phyloP scores from a whole-genome alignment of 2,888 invertebrate species.

The Mythimna albipuncta region DNA sequence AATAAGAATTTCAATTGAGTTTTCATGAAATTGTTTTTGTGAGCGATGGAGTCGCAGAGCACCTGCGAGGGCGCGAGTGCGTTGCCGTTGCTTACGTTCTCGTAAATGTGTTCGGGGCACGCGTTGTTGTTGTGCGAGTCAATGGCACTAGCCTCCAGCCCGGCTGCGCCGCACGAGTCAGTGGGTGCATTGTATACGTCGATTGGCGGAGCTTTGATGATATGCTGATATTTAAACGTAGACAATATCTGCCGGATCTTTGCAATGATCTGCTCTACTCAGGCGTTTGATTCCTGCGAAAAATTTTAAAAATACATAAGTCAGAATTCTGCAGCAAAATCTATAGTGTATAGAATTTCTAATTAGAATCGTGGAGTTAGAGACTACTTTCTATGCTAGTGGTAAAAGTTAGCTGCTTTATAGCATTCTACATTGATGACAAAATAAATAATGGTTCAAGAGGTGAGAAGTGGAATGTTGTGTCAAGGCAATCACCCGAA shows the following conservation, averaged over 20 bases:
- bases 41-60: constrained; percentile 88
- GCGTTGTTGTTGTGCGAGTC: constrained; percentile 83
- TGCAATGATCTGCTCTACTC: constrained; percentile 97
- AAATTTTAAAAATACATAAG: constrained; percentile 85
- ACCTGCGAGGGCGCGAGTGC: constrained; percentile 85
- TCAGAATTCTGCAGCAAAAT: constrained; percentile 80
- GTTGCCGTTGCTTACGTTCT: constrained; percentile 88
- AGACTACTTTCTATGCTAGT: constrained; percentile 82
- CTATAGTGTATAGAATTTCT: constrained; percentile 65
- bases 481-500: constrained; percentile 70
- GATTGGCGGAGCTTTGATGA: constrained; percentile 87
- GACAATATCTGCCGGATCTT: constrained; percentile 95
- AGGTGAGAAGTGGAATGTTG: constrained; percentile 77
- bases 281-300: constrained; percentile 96
- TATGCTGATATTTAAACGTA: constrained; percentile 93
- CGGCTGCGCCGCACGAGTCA: constrained; percentile 80
- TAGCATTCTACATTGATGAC: constrained; percentile 82
- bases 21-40: constrained; percentile 88
- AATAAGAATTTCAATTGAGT: constrained; percentile 91
- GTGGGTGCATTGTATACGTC: constrained; percentile 86
- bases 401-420: constrained; percentile 76
- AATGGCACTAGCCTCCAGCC: constrained; percentile 83
- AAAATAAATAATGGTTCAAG: constrained; percentile 76
- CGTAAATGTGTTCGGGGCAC: constrained; percentile 76
- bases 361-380: constrained; percentile 74